phyloP scores from a whole-genome alignment of 2,113 vertebrate genomes.

The Eudyptes chrysolophus region DNA sequence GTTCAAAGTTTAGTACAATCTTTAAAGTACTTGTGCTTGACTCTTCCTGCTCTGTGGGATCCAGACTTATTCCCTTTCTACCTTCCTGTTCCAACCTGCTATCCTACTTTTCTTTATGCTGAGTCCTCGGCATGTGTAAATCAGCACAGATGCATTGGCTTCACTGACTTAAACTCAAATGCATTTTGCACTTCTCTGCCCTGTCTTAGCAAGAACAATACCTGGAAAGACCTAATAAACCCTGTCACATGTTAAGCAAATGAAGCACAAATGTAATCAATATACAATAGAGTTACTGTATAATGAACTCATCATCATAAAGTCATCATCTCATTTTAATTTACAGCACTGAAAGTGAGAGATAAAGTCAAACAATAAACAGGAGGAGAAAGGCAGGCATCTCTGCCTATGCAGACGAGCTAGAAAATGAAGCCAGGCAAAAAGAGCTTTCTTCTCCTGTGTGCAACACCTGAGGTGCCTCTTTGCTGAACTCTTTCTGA shows the following conservation, averaged over 20 bases:
- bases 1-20: background rate
- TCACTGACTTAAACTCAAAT: background rate
- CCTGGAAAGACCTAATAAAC: slow-evolving; percentile 38
- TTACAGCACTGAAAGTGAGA: slow-evolving; percentile 45
- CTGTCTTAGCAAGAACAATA: slow-evolving; percentile 33
- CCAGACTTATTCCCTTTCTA: background rate
- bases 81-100: background rate
- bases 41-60: background rate
- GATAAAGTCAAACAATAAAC: slow-evolving; percentile 55
- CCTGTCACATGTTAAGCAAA: slow-evolving; percentile 30
- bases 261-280: slow-evolving; percentile 42
- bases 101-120: background rate
- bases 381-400: background rate
- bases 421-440: background rate
- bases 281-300: slow-evolving; percentile 21
- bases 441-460: background rate
- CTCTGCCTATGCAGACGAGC: background rate
- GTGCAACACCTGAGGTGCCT: background rate
- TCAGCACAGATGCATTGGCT: background rate
- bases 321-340: slow-evolving; percentile 43
- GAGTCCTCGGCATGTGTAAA: background rate
- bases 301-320: slow-evolving; percentile 57
- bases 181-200: background rate
- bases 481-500: background rate
- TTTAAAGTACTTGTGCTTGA: background rate